Percentiles rank a stretch among this genome's conserved stretches.
phyloP scores from a whole-genome alignment of 2,113 vertebrate genomes.

The Notarius lentiginosus region DNA sequence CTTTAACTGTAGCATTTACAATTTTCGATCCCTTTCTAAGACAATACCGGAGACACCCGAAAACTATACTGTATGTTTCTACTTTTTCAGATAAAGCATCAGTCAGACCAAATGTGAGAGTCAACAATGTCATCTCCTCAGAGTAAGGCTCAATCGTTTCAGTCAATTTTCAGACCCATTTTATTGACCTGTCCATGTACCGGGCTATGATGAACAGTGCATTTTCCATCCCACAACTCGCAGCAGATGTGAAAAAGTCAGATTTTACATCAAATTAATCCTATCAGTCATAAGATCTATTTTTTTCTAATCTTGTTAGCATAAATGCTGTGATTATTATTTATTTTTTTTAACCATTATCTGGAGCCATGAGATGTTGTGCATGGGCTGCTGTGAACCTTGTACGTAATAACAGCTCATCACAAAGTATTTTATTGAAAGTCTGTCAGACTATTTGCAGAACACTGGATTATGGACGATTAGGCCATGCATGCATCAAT shows the following conservation, averaged over 20 bases:
- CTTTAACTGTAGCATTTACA: background rate
- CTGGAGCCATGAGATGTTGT: background rate
- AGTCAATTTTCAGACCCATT: background rate
- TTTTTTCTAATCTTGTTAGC: constrained; percentile 1
- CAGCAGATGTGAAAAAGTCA: background rate
- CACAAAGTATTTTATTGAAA: background rate
- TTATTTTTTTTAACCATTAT: background rate
- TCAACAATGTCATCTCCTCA: background rate
- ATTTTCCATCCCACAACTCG: background rate
- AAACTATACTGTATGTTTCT: background rate
- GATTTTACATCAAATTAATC: background rate
- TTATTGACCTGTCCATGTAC: background rate
- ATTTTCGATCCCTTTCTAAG: background rate
- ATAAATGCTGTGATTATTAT: background rate
- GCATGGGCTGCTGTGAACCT: background rate
- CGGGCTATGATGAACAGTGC: background rate
- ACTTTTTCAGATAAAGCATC: background rate
- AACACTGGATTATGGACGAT: background rate
- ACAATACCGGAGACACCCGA: background rate
- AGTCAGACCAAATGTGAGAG: background rate
- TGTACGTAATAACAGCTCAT: background rate
- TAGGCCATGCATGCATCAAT: background rate
- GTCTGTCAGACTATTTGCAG: background rate
- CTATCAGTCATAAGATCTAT: background rate
- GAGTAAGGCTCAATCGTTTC: background rate